Percentiles rank a stretch among this genome's conserved stretches.
These are phyloP conservation scores for Brachyistius frenatus DNA, from an alignment of 2,113 vertebrate species.

Conservation along the genomic window DNA sequence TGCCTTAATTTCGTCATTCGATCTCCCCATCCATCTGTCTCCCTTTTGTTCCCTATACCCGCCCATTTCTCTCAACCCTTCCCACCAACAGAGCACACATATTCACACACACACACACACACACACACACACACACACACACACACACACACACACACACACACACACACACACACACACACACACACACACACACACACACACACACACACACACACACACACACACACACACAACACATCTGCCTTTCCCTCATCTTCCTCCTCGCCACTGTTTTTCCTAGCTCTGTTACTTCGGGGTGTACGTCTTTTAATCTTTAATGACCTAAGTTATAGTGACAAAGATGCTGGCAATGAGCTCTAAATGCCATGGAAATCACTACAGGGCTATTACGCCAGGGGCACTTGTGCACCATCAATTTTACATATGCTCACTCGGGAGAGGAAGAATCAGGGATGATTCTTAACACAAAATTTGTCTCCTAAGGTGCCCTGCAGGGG, in stretches of 20 bases:
- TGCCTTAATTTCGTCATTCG: conserved; percentile 25
- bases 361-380: conserved; percentile 61
- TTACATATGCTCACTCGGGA: conserved; percentile 64
- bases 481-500: conserved; percentile 62
- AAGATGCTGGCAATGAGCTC: conserved; percentile 36
- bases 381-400: conserved; percentile 45
- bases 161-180: not conserved
- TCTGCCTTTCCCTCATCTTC: not conserved
- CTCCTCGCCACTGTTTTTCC: not conserved
- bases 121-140: not conserved
- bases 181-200: no score
- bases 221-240: not conserved
- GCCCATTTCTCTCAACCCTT: not conserved
- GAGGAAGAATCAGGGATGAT: not conserved
- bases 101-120: not conserved
- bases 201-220: not conserved
- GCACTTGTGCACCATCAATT: conserved; percentile 71
- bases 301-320: conserved; percentile 64
- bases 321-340: conserved; percentile 29
- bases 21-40: conserved; percentile 43
- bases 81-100: not conserved
- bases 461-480: conserved; percentile 63
- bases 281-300: conserved; percentile 15
- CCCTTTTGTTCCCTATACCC: conserved; percentile 33
- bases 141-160: not conserved